Evolutionary conservation across 1,140 invertebrate species (phyloP), one percentile per base, ranked within the genome.

Genomic region (Maconellicoccus hirsutus): DNA sequence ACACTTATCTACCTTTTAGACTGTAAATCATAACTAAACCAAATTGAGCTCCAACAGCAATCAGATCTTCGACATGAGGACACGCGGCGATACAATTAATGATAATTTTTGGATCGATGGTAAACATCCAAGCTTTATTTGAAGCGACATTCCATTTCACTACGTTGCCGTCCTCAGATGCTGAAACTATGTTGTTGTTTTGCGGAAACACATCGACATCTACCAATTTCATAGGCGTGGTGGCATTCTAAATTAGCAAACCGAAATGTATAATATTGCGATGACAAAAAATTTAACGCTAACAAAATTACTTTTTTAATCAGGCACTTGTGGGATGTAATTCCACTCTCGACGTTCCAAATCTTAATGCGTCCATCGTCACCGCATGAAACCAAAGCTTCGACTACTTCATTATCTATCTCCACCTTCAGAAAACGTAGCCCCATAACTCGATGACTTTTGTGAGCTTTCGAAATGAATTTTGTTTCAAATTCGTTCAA

Each of bases 1-100:
- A 69, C n/a, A 19, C 33, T 27, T 22, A 69, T 29, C 12, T 79
- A 83, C 83, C 81, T 79, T 84, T 82, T 73, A 84, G 76, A 79
- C 81, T 84, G 22, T 86, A 74, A 19, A 89, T 80, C 74, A 85
- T 80, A 52, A 89, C 77, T 27, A 87, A 78, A 23, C 88, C 88
- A 77, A 78, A 81, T 79, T 85, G 87, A 22, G 83, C 83, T 10
- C 89, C 89, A 74, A 90, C 77, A 61, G 88, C 87, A 14, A 86
- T 79, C 71, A 85, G 74, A 74, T 85, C 79, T 19, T 78, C 72
- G 39, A 84, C 77, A 78, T 89, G 85, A 10, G 85, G 86, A 75
- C 87, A 89, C 73, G 84, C 85, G 14, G 84, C 74, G 21, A 82
- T 8, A 16, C 61, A 66, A 66, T 26, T 66, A 23, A 66, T 23